Evolutionary conservation across 2,113 vertebrate genomes (phyloP).

Genomic region (Chiloscyllium plagiosum): DNA sequence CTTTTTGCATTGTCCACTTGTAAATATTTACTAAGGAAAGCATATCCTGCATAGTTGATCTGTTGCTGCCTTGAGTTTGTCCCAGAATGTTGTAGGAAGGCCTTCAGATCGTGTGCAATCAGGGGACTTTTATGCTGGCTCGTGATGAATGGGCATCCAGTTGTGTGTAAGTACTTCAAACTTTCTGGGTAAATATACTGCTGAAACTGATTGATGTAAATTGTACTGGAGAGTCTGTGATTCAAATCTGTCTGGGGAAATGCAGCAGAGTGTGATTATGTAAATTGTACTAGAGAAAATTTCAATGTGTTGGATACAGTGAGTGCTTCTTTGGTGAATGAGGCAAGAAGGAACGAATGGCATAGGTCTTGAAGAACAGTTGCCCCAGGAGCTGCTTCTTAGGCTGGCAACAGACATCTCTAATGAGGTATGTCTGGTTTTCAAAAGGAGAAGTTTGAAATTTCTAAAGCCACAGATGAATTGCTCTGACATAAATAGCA

Average conservation of each 20-base stretch:
- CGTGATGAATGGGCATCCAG: not conserved
- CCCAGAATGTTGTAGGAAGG: not conserved
- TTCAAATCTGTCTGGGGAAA: not conserved
- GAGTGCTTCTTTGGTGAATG: not conserved
- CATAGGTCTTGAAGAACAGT: not conserved
- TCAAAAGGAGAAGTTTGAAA: not conserved
- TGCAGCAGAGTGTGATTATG: not conserved
- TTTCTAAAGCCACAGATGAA: not conserved
- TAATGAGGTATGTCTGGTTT: not conserved
- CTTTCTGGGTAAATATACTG: not conserved
- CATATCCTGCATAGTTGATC: not conserved
- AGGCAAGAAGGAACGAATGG: not conserved
- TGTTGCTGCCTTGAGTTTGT: not conserved
- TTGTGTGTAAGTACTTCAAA: conserved; percentile 10
- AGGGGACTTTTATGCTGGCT: not conserved
- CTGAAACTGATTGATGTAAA: not conserved
- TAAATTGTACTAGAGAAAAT: not conserved
- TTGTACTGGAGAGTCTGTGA: not conserved
- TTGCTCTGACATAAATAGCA: not conserved
- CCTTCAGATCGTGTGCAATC: not conserved
- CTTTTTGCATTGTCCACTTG: not conserved
- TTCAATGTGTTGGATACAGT: not conserved
- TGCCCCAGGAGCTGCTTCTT: not conserved
- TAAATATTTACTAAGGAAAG: not conserved
- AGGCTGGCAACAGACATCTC: not conserved